Conservation (phyloP, 2,888 invertebrate species). For the Oscheius sp. region DNA sequence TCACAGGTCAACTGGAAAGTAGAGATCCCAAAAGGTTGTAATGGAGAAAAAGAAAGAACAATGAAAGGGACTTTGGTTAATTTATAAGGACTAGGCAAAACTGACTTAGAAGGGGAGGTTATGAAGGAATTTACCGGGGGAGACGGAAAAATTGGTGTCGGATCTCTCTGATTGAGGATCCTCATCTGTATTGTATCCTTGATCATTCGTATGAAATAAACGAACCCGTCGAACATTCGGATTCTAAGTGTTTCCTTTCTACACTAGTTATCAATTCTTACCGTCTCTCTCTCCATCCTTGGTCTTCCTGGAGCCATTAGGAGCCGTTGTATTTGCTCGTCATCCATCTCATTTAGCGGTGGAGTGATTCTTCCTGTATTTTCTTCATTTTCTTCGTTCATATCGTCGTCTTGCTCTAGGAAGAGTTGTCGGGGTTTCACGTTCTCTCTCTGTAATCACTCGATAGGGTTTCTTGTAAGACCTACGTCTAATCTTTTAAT, state of each 20-base stretch:
- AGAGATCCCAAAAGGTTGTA: too few relatives aligned
- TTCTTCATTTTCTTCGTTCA: constrained; percentile 1
- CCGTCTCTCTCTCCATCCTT: background rate
- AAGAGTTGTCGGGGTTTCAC: constrained; percentile 1
- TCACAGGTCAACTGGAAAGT: too few relatives aligned
- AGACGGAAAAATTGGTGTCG: background rate
- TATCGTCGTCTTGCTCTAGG: background rate
- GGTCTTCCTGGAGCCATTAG: constrained; percentile 3
- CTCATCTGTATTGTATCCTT: constrained; percentile 1
- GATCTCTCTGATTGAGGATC: background rate
- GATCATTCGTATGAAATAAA: background rate
- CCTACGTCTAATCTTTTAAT: constrained; percentile 6
- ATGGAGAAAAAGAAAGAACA: background rate
- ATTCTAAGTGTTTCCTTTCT: background rate
- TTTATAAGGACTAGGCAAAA: too few relatives aligned
- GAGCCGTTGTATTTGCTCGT: background rate
- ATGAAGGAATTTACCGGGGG: background rate
- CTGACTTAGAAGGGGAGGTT: too few relatives aligned
- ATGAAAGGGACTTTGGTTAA: too few relatives aligned
- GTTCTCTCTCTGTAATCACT: background rate
- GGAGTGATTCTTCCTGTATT: background rate
- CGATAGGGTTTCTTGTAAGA: background rate
- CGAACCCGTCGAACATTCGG: constrained; percentile 1
- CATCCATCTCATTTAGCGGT: background rate
- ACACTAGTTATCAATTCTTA: background rate